Conservation (phyloP, 2,888 invertebrate genomes). For the Drosophila tanythrix region DNA sequence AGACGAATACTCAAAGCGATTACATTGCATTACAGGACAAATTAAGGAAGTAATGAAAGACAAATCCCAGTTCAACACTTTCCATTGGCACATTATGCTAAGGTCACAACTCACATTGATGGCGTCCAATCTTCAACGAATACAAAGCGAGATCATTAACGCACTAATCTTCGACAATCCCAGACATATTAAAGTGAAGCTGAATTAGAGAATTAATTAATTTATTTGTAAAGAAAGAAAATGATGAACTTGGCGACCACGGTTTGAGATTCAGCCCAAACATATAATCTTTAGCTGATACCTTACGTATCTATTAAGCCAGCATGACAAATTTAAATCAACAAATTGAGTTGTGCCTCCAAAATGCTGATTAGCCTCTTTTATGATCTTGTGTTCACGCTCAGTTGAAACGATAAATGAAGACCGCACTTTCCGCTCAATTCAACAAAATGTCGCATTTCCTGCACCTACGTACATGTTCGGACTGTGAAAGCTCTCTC, state of each 20-base stretch:
- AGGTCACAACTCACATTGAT: too few species aligned
- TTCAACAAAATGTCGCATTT: conserved; percentile 61
- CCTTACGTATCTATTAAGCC: background rate
- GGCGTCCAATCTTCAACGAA: too few species aligned
- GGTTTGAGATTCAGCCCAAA: background rate
- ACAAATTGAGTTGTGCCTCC: conserved; percentile 17
- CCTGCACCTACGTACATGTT: conserved; percentile 55
- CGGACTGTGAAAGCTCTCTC: background rate
- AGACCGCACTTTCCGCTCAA: conserved; percentile 54
- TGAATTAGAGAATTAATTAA: too few species aligned
- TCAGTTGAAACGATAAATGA: conserved; percentile 41
- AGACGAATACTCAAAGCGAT: too few species aligned
- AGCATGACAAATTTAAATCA: background rate
- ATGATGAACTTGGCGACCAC: background rate
- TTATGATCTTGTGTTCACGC: conserved; percentile 37
- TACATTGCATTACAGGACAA: too few species aligned
- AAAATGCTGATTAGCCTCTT: background rate
- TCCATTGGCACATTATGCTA: too few species aligned
- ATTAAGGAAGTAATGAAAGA: too few species aligned
- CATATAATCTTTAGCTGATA: background rate
- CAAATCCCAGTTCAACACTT: too few species aligned
- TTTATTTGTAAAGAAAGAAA: background rate
- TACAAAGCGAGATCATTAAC: too few species aligned
- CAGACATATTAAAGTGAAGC: too few species aligned
- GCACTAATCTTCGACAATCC: too few species aligned